A percentile compares a stretch with the other conserved stretches of the same genome.
phyloP scores from a whole-genome alignment of 2,888 invertebrate genomes.

The Blomia tropicalis region DNA sequence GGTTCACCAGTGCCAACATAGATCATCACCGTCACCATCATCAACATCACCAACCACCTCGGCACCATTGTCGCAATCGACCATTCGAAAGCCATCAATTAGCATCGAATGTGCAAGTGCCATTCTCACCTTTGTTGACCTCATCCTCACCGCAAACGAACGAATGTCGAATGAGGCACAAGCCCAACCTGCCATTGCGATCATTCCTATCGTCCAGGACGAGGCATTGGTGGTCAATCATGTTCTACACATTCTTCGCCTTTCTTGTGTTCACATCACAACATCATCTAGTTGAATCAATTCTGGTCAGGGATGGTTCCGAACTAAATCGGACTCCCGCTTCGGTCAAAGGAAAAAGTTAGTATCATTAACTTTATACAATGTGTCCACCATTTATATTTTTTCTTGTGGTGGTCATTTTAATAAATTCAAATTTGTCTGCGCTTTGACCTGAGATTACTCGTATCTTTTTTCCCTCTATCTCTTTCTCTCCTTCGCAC shows the following conservation, averaged over 20 bases:
- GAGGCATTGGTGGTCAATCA: constrained; percentile 2
- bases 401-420: not conserved
- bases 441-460: not conserved
- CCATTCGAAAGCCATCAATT: not conserved
- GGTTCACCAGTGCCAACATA: not conserved
- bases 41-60: not conserved
- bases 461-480: no score
- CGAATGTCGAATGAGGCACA: not conserved
- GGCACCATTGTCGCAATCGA: not conserved
- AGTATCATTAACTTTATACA: not conserved
- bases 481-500: no score
- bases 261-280: not conserved
- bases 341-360: constrained; percentile 23
- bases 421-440: not conserved
- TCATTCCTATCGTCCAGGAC: not conserved
- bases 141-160: not conserved
- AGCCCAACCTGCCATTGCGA: not conserved
- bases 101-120: not conserved
- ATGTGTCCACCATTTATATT: not conserved
- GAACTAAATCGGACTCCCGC: constrained; percentile 3
- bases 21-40: not conserved
- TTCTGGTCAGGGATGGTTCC: constrained; percentile 22
- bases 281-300: constrained; percentile 14
- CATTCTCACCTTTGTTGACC: not conserved
- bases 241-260: not conserved